Evolutionary conservation across 2,888 invertebrate species (phyloP), one percentile per base, ranked within the genome.

Genomic region (Drosophila mimica): DNA sequence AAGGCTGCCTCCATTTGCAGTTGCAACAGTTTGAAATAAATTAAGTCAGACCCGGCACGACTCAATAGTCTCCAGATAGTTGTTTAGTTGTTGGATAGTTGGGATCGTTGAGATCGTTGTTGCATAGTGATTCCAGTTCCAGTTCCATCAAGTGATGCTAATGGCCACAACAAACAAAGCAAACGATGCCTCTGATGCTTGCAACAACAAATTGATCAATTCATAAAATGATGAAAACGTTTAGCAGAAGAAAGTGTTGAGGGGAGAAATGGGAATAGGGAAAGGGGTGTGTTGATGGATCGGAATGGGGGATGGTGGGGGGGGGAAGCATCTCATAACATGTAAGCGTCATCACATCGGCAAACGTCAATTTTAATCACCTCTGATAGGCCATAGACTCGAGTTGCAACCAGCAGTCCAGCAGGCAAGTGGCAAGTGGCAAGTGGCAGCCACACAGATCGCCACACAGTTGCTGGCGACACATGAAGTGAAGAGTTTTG

Each of bases 201-300:
- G 65, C 72, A 70, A 56, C 80, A 82, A 78, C 87, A 86, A 91
- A 91, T 91, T 89, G 89, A 90, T 88, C 90, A 91, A 91, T 90
- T 91, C 90, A 89, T 91, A 86, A 90, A 84, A 84, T 84, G 90
- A 91, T 86, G 89, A 84, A 90, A 90, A 80, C 86, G 91, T 89
- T 88, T 90, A 82, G 76, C 70, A 73, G 73, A 88, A 90, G 91
- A 88, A 90, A 88, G 91, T 88, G 88, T 84, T 85, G 76, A 72
- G 76, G 57, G 56, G 51, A 30, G 31, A 17, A 33, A 28, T 30
- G 9, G 17, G 31, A 20, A 56, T n/a, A 51, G 62, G 28, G 46
- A 46, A 46, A 46, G 46, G 46, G 15, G 46, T 8, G 2, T 25
- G 15, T 4, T 20, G 4, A 36, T 25, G 25, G 2, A 25, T 2